Evolutionary conservation across 2,797 vertebrate species (phyloP), one percentile per base, ranked within the genome.

Genomic region (Phataginus tricuspis): DNA sequence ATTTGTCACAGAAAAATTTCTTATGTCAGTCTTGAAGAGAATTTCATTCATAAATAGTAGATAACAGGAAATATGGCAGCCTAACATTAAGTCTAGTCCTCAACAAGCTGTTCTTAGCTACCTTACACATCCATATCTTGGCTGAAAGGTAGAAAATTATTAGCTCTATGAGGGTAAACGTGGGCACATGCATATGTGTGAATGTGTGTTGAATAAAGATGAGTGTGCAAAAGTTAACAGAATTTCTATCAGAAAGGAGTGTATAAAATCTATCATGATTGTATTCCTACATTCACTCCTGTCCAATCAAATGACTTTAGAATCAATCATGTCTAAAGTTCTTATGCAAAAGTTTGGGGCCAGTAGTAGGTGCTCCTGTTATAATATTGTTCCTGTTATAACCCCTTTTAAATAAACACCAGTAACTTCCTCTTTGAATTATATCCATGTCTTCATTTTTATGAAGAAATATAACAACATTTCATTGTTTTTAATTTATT

Each of bases 401-500:
- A 63, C 14, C 2, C 10, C 16, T 42, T 19, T 95, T 95, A 94
- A 90, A 94, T 93, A 34, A 94, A 87, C 85, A 19, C 18, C 7
- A 29, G 16, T 3, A 63, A 72, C 13, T 69, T 84, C 15, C 10
- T 77, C 51, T n/a, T 12, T 18, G 19, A 96, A 91, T n/a, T 86
- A 29, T n/a, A 39, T 71, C 18, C 18, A n/a, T 57, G 31, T 31
- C 31, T 94, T 8, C 53, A 93, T 82, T 96, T 92, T 90, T 78
- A 86, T 82, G 55, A 93, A 90, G 75, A 94, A 80, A 64, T 95
- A 77, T 45, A 74, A 51, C 42, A 80, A 15, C 34, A 83, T 91
- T 92, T 91, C 68, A 72, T 86, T 90, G 49, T 77, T 45, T 31
- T 88, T 92, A 91, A 95, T 95, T 91, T 94, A 96, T 31, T 49